Base-by-base conservation (phyloP, 2,797 vertebrate species). In the Myotis daubentonii region DNA sequence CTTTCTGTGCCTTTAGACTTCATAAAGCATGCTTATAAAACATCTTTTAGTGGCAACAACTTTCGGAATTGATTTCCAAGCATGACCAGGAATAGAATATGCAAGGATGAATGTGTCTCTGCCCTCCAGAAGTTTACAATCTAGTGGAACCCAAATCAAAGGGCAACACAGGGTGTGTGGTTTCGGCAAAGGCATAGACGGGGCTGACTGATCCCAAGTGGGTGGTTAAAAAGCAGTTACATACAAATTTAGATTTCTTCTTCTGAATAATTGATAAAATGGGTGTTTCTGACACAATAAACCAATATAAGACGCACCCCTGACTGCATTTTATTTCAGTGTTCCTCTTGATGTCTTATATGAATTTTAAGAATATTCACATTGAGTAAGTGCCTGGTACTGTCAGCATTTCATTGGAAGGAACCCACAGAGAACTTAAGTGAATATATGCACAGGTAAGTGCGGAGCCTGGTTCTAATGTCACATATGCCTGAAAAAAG, bases 191-290 rank as follows among this genome's bases (percentile, higher is more conserved):
- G 36, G 25, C 7, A 47, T 15, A 25, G 36, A 22, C 19, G 15
- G 44, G 44, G 38, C 65, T 23, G n/a, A 53, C 36, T 17, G n/a
- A 65, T 38, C 30, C 23, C 80, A 87, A 38, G 38, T 0, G 11
- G n/a, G 57, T 20, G 74, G 66, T 30, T 30, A 51, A 55, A 81
- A 86, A 74, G 41, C 38, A 76, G 57, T 23, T 70, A 81, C 28
- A n/a, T 47, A 78, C 36, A 89, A 57, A 89, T 51, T 78, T 79
- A 82, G 70, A 55, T 83, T 91, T 85, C 55, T 94, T 81, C 66
- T 85, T 90, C 55, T 60, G 28, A 81, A 22, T 53, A 91, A 76
- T 33, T 74, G 57, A 71, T 22, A 79, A 89, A 94, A 91, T 30
- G 23, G 36, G 53, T 60, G 19, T 53, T 55, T 91, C 30, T 75